Conservation (phyloP, 2,113 vertebrate genomes). For the Galeopterus variegatus region DNA sequence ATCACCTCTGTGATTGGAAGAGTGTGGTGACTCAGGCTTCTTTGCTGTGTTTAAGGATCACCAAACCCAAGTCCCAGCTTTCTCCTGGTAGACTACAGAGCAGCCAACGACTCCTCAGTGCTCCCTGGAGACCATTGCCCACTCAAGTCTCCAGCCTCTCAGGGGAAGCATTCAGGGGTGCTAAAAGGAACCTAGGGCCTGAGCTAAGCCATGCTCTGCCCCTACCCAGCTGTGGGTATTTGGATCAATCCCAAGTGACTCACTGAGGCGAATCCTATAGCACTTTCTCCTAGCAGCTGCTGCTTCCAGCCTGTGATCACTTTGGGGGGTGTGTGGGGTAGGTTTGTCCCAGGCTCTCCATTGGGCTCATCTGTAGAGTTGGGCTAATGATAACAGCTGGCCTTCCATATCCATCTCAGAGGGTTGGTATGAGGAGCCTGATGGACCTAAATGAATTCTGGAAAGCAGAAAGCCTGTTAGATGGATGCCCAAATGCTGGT, state of each 20-base stretch:
- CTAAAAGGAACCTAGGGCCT: no score
- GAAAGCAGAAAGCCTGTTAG: not conserved
- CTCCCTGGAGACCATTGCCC: not conserved
- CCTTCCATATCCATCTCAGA: not conserved
- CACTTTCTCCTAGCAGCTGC: constrained; percentile 18
- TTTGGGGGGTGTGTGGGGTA: accelerated
- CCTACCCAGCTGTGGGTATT: not conserved
- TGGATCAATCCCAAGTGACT: not conserved
- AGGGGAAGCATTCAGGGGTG: not conserved
- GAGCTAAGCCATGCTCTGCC: not conserved
- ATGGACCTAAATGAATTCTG: not conserved
- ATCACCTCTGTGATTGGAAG: not conserved
- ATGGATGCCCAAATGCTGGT: not conserved
- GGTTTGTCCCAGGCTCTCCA: not conserved
- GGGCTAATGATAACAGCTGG: not conserved
- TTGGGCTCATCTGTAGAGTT: not conserved
- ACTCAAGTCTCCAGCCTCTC: not conserved
- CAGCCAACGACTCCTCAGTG: not conserved
- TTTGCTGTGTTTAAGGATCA: not conserved
- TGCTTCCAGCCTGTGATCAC: not conserved
- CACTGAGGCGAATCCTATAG: not conserved
- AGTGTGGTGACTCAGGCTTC: accelerated
- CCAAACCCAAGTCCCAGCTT: not conserved
- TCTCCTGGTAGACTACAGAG: not conserved
- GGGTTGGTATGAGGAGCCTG: not conserved